Percentiles rank a stretch among this genome's conserved stretches.
Conservation (phyloP, 35 echinoderm and acorn worm species). For the Strongylocentrotus purpuratus region DNA sequence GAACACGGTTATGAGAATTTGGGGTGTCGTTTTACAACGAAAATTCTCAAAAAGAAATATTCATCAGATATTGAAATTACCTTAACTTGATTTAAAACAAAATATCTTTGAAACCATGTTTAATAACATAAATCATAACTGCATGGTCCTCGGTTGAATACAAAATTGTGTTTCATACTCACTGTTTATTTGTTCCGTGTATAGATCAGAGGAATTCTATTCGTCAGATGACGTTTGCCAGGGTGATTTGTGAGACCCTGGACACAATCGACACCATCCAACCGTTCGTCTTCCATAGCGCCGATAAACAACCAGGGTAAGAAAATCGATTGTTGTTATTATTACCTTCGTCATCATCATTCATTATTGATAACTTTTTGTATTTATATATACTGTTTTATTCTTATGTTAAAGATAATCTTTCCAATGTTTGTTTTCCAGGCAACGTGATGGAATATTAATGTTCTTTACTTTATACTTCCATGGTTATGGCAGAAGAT, state of each 20-base stretch:
- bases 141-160: background rate
- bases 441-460: background rate
- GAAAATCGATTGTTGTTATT: background rate
- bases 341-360: no score
- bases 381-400: no score
- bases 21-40: no score
- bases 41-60: no score
- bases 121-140: no score
- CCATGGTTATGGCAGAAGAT: background rate
- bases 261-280: conserved; percentile 38
- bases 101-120: no score
- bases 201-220: conserved; percentile 47
- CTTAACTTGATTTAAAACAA: no score
- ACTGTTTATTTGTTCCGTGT: background rate
- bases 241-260: conserved; percentile 52
- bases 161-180: background rate
- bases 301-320: background rate
- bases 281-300: conserved; percentile 27
- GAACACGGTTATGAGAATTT: no score
- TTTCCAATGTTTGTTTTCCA: background rate
- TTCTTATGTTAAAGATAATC: background rate
- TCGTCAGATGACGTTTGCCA: conserved; percentile 31
- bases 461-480: background rate
- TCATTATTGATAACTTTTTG: no score
- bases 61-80: no score